Conservation (phyloP, 1,140 invertebrate species). For the Drosophila persimilis region DNA sequence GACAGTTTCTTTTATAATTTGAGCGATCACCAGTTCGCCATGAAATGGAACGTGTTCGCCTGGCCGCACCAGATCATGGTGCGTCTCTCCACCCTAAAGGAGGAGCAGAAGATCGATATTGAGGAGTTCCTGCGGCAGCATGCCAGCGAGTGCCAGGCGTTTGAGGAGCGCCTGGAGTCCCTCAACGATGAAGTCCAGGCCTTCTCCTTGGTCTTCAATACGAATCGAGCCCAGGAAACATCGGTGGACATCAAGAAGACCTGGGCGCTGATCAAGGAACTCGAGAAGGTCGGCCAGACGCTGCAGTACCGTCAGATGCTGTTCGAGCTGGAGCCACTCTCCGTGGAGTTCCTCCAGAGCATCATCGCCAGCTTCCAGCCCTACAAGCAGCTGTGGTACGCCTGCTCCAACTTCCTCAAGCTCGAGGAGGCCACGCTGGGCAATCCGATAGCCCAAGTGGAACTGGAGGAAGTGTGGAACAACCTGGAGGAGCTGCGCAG, state of each 20-base stretch:
- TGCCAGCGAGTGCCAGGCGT: constrained; percentile 64
- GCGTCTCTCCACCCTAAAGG: constrained; percentile 61
- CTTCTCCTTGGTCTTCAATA: constrained; percentile 70
- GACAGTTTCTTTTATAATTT: constrained; percentile 81
- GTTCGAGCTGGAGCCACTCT: constrained; percentile 73
- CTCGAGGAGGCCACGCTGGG: constrained; percentile 76
- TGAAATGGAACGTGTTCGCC: constrained; percentile 79
- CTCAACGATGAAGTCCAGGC: constrained; percentile 77
- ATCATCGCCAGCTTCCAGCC: constrained; percentile 68
- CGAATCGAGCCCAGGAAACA: constrained; percentile 65
- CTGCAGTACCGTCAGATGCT: constrained; percentile 66
- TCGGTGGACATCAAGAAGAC: constrained; percentile 80
- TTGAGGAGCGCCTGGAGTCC: constrained; percentile 74
- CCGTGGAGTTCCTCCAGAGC: constrained; percentile 60
- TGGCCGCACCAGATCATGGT: constrained; percentile 76
- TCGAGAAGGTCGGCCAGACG: constrained; percentile 62
- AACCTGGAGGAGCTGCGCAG: constrained; percentile 48
- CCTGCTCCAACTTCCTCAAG: constrained; percentile 69
- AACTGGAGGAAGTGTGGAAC: constrained; percentile 65
- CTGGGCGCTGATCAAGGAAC: constrained; percentile 59
- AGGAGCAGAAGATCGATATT: constrained; percentile 77
- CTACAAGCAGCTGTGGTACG: constrained; percentile 71
- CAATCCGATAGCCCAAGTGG: constrained; percentile 68
- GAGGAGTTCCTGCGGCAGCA: constrained; percentile 75
- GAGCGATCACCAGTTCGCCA: constrained; percentile 70